phyloP scores from a whole-genome alignment of 2,797 vertebrate species.

The Helicolenus hilgendorfi region DNA sequence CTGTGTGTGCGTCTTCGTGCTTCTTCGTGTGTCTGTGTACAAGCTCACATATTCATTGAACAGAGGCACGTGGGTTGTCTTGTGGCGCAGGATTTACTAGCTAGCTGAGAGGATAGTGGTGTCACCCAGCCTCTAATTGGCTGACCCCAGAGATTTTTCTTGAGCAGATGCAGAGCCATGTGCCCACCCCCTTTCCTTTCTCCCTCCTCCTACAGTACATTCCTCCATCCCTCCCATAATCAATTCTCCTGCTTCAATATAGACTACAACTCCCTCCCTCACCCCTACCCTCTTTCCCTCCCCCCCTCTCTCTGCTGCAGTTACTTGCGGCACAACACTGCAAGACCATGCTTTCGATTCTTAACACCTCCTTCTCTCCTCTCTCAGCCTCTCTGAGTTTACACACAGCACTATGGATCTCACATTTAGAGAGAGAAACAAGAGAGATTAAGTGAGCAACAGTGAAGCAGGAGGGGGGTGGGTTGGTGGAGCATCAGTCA shows the following conservation, averaged over 20 bases:
- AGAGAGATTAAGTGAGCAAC: conserved; percentile 68
- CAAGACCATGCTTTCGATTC: conserved; percentile 59
- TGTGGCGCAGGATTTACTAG: conserved; percentile 76
- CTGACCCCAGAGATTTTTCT: conserved; percentile 77
- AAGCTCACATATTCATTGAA: conserved; percentile 52
- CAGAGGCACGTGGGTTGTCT: conserved; percentile 65
- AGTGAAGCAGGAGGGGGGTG: conserved; percentile 13
- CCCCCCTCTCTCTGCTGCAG: conserved; percentile 59
- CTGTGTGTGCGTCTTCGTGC: conserved; percentile 6
- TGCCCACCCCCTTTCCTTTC: conserved; percentile 38
- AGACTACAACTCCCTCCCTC: conserved; percentile 43
- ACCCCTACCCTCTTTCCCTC: conserved; percentile 32
- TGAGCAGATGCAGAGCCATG: conserved; percentile 58
- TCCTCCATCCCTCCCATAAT: conserved; percentile 75
- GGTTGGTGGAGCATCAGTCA: conserved; percentile 45
- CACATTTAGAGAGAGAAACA: conserved; percentile 46
- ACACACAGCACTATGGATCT: conserved; percentile 48
- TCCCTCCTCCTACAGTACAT: conserved; percentile 39
- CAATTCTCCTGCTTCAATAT: conserved; percentile 75
- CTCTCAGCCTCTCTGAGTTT: conserved; percentile 39
- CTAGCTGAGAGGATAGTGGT: conserved; percentile 57
- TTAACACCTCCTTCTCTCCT: conserved; percentile 41
- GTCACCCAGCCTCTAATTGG: conserved; percentile 81
- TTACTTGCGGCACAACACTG: conserved; percentile 70
- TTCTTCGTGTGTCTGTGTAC: conserved; percentile 16